A percentile compares a stretch with the other conserved stretches of the same genome.
These are phyloP conservation scores for Lycorma delicatula DNA, from an alignment of 1,140 invertebrate species.

Conservation along the genomic window DNA sequence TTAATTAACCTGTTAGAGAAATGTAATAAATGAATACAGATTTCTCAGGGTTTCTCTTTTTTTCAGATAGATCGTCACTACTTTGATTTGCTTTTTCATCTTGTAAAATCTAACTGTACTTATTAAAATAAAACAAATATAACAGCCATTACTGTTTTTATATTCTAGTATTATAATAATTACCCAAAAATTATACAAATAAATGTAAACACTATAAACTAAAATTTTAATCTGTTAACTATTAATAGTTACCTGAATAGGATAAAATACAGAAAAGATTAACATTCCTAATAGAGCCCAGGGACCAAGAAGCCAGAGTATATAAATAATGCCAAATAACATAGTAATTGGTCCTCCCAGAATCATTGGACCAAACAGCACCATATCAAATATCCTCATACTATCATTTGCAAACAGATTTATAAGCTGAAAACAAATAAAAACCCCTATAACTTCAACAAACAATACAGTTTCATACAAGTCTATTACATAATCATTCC, in stretches of 20 bases:
- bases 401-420: conserved; percentile 62
- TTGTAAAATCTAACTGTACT: no score
- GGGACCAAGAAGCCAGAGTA: conserved; percentile 50
- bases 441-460: background rate
- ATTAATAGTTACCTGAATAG: conserved; percentile 58
- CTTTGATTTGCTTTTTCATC: no score
- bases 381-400: conserved; percentile 53
- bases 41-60: no score
- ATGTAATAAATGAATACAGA: no score
- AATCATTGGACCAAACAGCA: conserved; percentile 50
- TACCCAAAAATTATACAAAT: no score
- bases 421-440: conserved; percentile 45
- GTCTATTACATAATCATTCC: background rate
- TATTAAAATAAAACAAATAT: no score
- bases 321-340: conserved; percentile 48
- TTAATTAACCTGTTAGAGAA: no score
- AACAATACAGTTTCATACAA: background rate
- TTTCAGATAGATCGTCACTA: no score
- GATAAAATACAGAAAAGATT: conserved; percentile 55
- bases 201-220: no score
- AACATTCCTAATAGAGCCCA: conserved; percentile 51
- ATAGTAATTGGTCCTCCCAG: conserved; percentile 54
- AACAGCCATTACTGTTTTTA: no score
- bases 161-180: no score
- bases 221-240: no score